Evolutionary conservation across 2,888 invertebrate species (phyloP).

Genomic region (Hybos culiciformis): DNA sequence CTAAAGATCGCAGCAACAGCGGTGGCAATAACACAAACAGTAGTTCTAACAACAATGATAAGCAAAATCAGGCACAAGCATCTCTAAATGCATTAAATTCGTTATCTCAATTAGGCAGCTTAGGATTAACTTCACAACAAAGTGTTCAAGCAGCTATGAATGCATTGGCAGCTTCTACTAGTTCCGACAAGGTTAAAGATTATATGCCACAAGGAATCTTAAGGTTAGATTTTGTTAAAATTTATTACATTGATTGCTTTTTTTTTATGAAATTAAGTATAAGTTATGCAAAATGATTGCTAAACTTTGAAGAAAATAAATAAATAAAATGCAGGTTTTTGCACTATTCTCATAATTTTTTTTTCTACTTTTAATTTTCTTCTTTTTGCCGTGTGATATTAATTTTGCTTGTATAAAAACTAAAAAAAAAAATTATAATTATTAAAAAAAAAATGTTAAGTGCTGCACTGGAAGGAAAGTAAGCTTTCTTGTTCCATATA

Average conservation of each 20-base stretch:
- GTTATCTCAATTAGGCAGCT: constrained; percentile 31
- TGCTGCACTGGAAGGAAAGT: constrained; percentile 60
- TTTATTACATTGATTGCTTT: neutral
- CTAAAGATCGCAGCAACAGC: constrained; percentile 22
- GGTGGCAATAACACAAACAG: constrained; percentile 13
- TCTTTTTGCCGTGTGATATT: neutral
- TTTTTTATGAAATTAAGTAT: neutral
- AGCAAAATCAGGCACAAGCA: constrained; percentile 26
- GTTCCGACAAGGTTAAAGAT: constrained; percentile 28
- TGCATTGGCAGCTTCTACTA: constrained; percentile 33
- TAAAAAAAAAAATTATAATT: neutral
- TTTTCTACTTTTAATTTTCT: constrained; percentile 17
- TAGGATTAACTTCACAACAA: constrained; percentile 34
- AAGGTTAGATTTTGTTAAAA: constrained; percentile 28
- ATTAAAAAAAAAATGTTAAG: constrained; percentile 29
- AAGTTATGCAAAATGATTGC: neutral
- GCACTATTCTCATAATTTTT: constrained; percentile 6
- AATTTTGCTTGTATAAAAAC: neutral
- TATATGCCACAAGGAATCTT: constrained; percentile 39
- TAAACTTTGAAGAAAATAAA: neutral
- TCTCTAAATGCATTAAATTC: constrained; percentile 35
- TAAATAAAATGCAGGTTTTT: neutral
- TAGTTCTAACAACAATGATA: constrained; percentile 23
- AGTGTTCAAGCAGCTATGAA: constrained; percentile 37
- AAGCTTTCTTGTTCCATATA: constrained; percentile 28